A percentile compares a stretch with the other conserved stretches of the same genome.
phyloP scores from a whole-genome alignment of 1,140 invertebrate species.

The Psix sp. region DNA sequence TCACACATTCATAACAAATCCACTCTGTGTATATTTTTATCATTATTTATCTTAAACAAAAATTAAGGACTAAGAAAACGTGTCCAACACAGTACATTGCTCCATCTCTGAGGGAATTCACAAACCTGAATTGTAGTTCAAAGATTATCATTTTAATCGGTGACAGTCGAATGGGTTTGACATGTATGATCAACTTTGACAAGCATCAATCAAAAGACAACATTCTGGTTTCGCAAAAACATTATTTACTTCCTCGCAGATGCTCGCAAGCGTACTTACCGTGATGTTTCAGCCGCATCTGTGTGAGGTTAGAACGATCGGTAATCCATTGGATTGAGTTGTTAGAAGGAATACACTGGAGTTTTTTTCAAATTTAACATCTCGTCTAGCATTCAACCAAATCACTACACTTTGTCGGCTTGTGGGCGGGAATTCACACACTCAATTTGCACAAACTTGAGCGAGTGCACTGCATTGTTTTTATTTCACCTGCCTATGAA shows the following conservation, averaged over 20 bases:
- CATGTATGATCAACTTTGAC: constrained; percentile 13
- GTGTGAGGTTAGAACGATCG: constrained; percentile 46
- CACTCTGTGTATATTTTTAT: no score
- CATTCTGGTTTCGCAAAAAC: not conserved
- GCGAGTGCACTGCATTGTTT: constrained; percentile 38
- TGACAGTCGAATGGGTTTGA: constrained; percentile 40
- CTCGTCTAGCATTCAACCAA: constrained; percentile 8
- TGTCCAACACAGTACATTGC: not conserved
- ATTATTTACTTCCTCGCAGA: not conserved
- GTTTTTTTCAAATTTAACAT: constrained; percentile 16
- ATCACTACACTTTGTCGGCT: constrained; percentile 7
- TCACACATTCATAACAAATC: no score
- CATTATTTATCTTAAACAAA: no score
- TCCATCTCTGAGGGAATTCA: constrained; percentile 8
- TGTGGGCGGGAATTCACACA: constrained; percentile 12
- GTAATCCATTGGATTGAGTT: constrained; percentile 40
- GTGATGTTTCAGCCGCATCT: constrained; percentile 1
- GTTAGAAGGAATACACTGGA: constrained; percentile 19
- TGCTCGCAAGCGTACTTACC: no score
- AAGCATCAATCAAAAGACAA: not conserved
- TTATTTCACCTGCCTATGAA: constrained; percentile 49
- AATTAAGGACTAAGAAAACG: no score
- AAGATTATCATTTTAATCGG: constrained; percentile 27
- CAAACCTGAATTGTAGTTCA: not conserved
- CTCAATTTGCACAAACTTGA: constrained; percentile 21